phyloP scores from a whole-genome alignment of 2,888 invertebrate species.

The Tholera decimalis region DNA sequence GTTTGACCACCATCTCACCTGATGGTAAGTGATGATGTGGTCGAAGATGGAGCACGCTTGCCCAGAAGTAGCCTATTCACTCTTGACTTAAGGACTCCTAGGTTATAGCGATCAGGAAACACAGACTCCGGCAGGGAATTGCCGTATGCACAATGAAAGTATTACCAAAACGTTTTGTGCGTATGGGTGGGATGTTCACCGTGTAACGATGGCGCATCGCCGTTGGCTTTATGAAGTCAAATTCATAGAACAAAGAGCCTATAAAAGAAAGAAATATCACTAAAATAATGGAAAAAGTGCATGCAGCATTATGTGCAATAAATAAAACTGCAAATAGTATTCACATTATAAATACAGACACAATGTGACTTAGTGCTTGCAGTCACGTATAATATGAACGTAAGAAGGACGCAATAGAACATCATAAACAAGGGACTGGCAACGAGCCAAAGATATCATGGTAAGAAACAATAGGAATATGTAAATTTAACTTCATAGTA shows the following conservation, averaged over 20 bases:
- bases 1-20: too few relatives aligned
- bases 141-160: too few relatives aligned
- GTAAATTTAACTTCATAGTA: constrained; percentile 24
- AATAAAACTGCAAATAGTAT: constrained; percentile 22
- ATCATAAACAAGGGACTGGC: constrained; percentile 52
- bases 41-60: too few relatives aligned
- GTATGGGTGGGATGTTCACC: too few relatives aligned
- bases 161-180: too few relatives aligned
- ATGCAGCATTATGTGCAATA: constrained; percentile 16
- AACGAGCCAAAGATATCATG: constrained; percentile 39
- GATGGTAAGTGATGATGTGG: too few relatives aligned
- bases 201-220: too few relatives aligned
- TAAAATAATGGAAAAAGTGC: background rate
- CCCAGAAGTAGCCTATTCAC: too few relatives aligned
- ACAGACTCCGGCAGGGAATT: too few relatives aligned
- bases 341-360: constrained; percentile 39
- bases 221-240: too few relatives aligned
- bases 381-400: constrained; percentile 57
- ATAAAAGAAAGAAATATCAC: background rate
- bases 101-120: too few relatives aligned
- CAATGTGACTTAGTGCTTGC: constrained; percentile 29
- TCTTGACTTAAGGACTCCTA: too few relatives aligned
- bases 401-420: constrained; percentile 33
- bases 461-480: constrained; percentile 26
- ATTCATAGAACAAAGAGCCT: background rate